phyloP scores from a whole-genome alignment of 64 coral and sea anemone species.

The Porites australiensis region DNA sequence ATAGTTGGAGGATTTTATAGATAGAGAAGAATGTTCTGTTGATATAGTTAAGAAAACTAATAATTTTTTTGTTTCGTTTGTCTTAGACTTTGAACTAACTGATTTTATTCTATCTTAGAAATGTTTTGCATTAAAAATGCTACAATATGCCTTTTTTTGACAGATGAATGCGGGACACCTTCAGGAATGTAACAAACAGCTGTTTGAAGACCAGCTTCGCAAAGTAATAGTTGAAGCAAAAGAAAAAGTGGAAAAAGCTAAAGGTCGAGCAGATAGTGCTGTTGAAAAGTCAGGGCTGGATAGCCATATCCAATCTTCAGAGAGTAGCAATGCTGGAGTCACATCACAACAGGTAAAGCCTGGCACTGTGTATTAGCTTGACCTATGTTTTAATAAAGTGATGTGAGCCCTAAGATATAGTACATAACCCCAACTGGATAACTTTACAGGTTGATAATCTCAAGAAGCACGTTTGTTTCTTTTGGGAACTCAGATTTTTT shows the following conservation, averaged over 20 bases:
- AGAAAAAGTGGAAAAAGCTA: conserved; percentile 58
- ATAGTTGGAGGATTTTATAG: too few relatives aligned
- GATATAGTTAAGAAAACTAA: too few relatives aligned
- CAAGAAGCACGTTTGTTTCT: too few relatives aligned
- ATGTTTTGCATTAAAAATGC: not conserved
- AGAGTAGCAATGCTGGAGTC: not conserved
- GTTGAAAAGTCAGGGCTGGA: conserved; percentile 66
- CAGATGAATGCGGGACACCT: conserved; percentile 94
- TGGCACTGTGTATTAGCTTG: too few relatives aligned
- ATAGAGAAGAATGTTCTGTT: too few relatives aligned
- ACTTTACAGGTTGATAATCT: too few relatives aligned
- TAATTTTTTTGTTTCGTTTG: too few relatives aligned
- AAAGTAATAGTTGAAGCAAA: conserved; percentile 79
- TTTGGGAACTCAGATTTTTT: too few relatives aligned
- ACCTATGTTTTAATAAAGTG: too few relatives aligned
- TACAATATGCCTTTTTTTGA: not conserved
- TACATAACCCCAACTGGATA: too few relatives aligned
- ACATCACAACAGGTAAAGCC: conserved; percentile 45
- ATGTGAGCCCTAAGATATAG: too few relatives aligned
- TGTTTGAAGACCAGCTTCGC: conserved; percentile 85
- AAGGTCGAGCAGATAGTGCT: conserved; percentile 50
- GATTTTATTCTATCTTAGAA: not conserved
- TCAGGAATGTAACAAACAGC: conserved; percentile 88
- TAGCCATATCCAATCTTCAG: conserved; percentile 29
- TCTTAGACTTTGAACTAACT: too few relatives aligned